These are phyloP conservation scores for Heteromurus nitidus DNA, from an alignment of 2,888 invertebrate genomes.

Conservation along the genomic window DNA sequence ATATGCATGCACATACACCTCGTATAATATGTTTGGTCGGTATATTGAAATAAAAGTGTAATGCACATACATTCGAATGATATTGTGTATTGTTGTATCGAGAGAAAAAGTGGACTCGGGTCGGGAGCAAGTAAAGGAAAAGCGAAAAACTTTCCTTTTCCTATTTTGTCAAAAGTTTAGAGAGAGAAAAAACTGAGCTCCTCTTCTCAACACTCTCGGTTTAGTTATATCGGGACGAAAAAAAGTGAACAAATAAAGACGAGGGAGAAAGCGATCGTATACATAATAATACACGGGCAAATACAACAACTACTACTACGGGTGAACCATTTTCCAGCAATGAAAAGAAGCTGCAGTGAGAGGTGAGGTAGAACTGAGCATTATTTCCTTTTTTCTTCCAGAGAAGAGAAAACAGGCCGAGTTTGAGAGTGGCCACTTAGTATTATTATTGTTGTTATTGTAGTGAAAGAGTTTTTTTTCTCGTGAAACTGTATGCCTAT, in stretches of 20 bases:
- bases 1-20: background rate
- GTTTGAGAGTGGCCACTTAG: constrained; percentile 43
- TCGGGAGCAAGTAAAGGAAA: constrained; percentile 17
- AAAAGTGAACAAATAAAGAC: constrained; percentile 41
- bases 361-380: constrained; percentile 29
- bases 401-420: too few relatives aligned
- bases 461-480: background rate
- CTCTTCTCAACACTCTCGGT: background rate
- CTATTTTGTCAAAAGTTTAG: constrained; percentile 54
- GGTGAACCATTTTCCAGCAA: constrained; percentile 18
- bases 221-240: constrained; percentile 6
- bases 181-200: background rate
- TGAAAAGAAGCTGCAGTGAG: constrained; percentile 2
- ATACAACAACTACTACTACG: constrained; percentile 40
- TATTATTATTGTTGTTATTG: constrained; percentile 40
- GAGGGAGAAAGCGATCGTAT: constrained; percentile 35
- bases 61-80: background rate
- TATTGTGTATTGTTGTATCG: constrained; percentile 13
- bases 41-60: too few relatives aligned
- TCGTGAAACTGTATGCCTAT: background rate
- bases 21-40: too few relatives aligned
- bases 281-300: constrained; percentile 34
- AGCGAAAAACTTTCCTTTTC: constrained; percentile 42
- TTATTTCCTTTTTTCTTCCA: constrained; percentile 5
- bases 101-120: constrained; percentile 4